Evolutionary conservation across 2,113 vertebrate species (phyloP), one percentile per base, ranked within the genome.

Genomic region (Oxyruncus cristatus): DNA sequence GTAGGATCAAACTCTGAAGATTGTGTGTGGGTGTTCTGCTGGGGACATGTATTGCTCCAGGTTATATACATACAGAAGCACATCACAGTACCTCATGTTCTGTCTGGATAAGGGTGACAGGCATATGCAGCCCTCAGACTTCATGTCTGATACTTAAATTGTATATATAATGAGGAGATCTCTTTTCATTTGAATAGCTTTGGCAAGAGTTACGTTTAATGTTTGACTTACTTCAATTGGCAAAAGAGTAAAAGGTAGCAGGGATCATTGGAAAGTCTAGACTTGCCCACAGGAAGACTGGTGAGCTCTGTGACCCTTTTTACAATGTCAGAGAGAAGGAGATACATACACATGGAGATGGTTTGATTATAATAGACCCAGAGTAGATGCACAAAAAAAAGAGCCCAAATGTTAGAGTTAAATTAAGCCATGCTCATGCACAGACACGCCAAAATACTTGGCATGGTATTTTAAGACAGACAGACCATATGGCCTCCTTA

Each of bases 401-500:
- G 6, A 75, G 21, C 33, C 17, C 20, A 85, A 89, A 72, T 81
- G 46, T 39, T 93, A 47, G 47, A 73, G 56, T 78, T 85, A 91
- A 68, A 93, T 90, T 83, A 83, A 95, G 52, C 33, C 39, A 55
- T 6, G 3, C 39, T 68, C 47, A 65, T 59, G 76, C 50, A 94
- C 26, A 93, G 76, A 61, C 42, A 52, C 0, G 2, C 61, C 70
- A 83, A 77, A 89, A 88, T 67, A 74, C 63, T 93, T 94, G 89
- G 78, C 78, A 72, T 62, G n/a, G 41, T 75, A 41, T 95, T 93
- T 95, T 62, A 68, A 85, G 83, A 66, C 86, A 96, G 83, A 67
- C 63, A 84, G 68, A 65, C 88, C 94, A 95, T 96, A 95, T 93
- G 96, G 93, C 61, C 55, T 94, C 39, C 91, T 92, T 75, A 91